Conservation (phyloP, 2,797 vertebrate genomes). For the Ctenochaetus hawaiiensis region DNA sequence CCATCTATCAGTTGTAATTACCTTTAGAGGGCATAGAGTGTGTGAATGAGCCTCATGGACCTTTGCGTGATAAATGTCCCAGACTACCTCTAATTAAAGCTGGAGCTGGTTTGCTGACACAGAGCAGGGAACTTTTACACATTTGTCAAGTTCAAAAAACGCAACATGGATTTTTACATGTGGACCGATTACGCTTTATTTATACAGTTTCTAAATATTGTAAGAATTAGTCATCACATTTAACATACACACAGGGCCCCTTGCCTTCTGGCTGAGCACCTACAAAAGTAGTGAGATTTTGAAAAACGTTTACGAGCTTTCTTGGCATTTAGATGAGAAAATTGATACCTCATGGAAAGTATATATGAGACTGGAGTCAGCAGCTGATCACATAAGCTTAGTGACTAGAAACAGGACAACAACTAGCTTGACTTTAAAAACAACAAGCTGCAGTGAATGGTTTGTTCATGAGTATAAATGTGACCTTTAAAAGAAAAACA, state of each 20-base stretch:
- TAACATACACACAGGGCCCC: not conserved
- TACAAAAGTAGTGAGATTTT: not conserved
- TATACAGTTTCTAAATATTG: not conserved
- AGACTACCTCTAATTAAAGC: conserved; percentile 62
- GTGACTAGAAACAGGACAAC: no score
- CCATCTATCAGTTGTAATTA: conserved; percentile 67
- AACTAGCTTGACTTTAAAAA: no score
- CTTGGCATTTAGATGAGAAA: not conserved
- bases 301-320: not conserved
- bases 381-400: no score
- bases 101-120: conserved; percentile 23
- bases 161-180: not conserved
- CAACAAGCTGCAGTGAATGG: no score
- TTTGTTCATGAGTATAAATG: no score
- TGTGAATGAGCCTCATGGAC: conserved; percentile 59
- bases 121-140: conserved; percentile 12
- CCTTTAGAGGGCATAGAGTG: conserved; percentile 48
- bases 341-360: not conserved
- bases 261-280: no score
- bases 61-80: conserved; percentile 54
- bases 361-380: no score
- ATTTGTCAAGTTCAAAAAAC: conserved; percentile 29
- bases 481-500: no score
- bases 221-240: conserved; percentile 1
- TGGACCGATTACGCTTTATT: conserved; percentile 6